Evolutionary conservation across 2,888 invertebrate species (phyloP), one percentile per base, ranked within the genome.

Genomic region (Pollenia griseotomentosa): DNA sequence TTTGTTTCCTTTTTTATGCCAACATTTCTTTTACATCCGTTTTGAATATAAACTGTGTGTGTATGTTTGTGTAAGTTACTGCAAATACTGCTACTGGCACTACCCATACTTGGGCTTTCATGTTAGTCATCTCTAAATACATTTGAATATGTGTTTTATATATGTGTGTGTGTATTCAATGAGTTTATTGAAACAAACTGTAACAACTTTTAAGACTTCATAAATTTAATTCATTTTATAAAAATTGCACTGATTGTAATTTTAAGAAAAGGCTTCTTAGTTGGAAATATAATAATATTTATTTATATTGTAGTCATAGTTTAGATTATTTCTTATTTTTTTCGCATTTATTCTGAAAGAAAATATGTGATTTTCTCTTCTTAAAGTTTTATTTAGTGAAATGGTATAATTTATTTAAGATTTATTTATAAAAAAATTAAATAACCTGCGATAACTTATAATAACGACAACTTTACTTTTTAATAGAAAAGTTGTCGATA

Each of bases 151-250:
- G n/a, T 19, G 14, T 42, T 16, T 16, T 48, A 14, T 16, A 14
- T 40, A 1, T 59, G 48, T 65, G 61, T 16, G 14, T 73, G 44
- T 55, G 46, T 70, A 11, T 65, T 42, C 33, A 16, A 46, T 65
- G 19, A 57, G 48, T 81, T 53, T 42, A 74, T 73, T 70, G 42
- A 63, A 61, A 55, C 55, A 71, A 81, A 61, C 46, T 57, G 44
- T 42, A 65, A 40, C 16, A 65, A 63, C 42, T 83, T 68, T 46
- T 85, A 73, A 75, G 80, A 71, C 75, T 83, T 86, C 83, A 83
- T 75, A 83, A 75, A 83, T 83, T 71, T 75, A 86, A 83, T 83
- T 86, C 65, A 46, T 57, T 65, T 82, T 68, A 82, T 57, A 57
- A 63, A 74, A 74, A 82, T 78, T 65, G 68, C 73, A 80, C 61